phyloP scores from a whole-genome alignment of 2,113 vertebrate genomes.

The Rhegmatorhina hoffmannsi region DNA sequence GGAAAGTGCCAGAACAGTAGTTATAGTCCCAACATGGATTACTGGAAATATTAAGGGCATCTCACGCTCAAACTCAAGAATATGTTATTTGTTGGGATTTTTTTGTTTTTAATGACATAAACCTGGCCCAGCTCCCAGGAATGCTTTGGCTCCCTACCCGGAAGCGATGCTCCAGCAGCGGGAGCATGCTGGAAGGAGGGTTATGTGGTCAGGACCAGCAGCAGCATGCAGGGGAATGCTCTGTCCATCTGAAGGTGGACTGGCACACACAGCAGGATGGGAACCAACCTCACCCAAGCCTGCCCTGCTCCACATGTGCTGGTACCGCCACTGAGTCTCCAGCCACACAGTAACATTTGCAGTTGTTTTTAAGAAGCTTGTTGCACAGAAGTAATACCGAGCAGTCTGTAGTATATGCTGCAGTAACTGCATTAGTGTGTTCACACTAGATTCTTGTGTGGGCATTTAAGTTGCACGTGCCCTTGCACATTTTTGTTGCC shows the following conservation, averaged over 20 bases:
- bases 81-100: slow-evolving; percentile 17
- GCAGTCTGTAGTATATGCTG: background rate
- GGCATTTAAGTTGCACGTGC: rapidly evolving
- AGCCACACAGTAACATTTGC: background rate
- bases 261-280: rapidly evolving
- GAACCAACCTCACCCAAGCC: rapidly evolving
- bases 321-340: background rate
- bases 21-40: background rate
- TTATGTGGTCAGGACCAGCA: background rate
- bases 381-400: background rate
- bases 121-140: slow-evolving; percentile 17
- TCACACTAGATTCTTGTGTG: background rate
- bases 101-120: slow-evolving; percentile 42
- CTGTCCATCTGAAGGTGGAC: rapidly evolving
- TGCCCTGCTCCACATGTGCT: background rate
- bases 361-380: background rate
- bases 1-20: slow-evolving; percentile 31
- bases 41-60: slow-evolving; percentile 15
- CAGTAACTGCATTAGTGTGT: background rate
- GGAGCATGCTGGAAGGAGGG: background rate
- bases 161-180: rapidly evolving
- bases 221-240: rapidly evolving
- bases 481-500: background rate
- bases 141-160: background rate
- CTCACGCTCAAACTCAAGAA: background rate